Conservation (phyloP, 1,140 invertebrate genomes). For the Drosophila auraria region DNA sequence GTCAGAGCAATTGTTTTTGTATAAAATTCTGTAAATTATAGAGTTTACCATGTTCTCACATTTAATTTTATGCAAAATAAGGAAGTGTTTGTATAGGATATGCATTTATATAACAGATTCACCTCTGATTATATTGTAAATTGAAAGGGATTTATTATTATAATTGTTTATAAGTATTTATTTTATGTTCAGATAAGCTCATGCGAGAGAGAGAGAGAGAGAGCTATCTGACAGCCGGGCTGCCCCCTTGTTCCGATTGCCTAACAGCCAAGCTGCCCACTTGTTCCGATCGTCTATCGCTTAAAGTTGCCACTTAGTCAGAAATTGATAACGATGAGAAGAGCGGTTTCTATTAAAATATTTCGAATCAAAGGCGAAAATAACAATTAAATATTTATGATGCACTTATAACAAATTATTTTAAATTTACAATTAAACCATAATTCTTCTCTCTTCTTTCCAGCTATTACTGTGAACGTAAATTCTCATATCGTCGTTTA, state of each 20-base stretch:
- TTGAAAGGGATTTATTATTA: too few species aligned
- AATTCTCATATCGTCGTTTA: constrained; percentile 38
- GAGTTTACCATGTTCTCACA: not conserved
- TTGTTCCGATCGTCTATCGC: not conserved
- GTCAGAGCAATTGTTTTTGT: not conserved
- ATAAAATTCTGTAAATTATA: constrained; percentile 2
- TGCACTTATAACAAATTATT: too few species aligned
- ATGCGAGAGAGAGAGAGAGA: too few species aligned
- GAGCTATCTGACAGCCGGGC: not conserved
- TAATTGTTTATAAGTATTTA: too few species aligned
- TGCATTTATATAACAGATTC: too few species aligned
- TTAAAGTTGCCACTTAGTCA: not conserved
- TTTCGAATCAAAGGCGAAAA: too few species aligned
- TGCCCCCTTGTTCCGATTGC: not conserved
- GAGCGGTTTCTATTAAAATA: too few species aligned
- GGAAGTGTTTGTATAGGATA: too few species aligned
- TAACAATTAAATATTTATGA: too few species aligned
- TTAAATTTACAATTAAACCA: too few species aligned
- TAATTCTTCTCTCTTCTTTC: not conserved
- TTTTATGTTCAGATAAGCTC: too few species aligned
- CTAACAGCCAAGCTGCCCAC: not conserved
- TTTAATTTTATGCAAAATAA: not conserved
- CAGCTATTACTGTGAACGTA: constrained; percentile 32
- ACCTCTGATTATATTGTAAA: too few species aligned
- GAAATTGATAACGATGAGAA: not conserved